Base-by-base conservation (phyloP, 2,113 vertebrate species). In the Sylvicapra grimmia region DNA sequence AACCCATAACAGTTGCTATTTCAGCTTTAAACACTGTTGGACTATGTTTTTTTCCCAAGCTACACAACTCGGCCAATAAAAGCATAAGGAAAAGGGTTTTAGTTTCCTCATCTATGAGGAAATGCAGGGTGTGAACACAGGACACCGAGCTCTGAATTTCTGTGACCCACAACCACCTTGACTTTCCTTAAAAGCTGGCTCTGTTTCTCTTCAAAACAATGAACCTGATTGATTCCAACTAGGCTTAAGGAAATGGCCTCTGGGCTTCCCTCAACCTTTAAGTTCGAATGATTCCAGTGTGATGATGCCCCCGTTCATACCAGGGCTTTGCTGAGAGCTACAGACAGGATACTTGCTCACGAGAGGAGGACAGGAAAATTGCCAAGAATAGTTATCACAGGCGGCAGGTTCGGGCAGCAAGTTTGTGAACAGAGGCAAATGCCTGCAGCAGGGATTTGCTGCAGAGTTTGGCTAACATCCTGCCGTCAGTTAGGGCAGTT, bases 341-440 rank as follows among this genome's bases (percentile, higher is more conserved):
- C 1, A 1, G 9, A 4, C 14, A 7, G 6, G 10, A 4, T 9
- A 61, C 19, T 82, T 47, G 53, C 21, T 58, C 13, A 0, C 0
- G 15, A 91, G 54, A 51, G 1, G 4, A 68, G 61, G 27, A 13
- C 21, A 29, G 59, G 36, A 11, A 44, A 54, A 23, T 25, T 36
- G 23, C 47, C 31, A 16, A 8, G 54, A 29, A 44, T 3, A 14
- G 3, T 6, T 8, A 5, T 25, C 21, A 7, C 14, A 18, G 5
- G 29, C 0, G 23, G 31, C 21, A 58, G 31, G 47, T 65, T 25
- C 18, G 14, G 14, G 36, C n/a, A 49, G 47, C 7, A 8, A 49
- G 56, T 63, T 23, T 16, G 54, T 58, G 58, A 23, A 79, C 36
- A 6, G 44, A 33, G 7, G 12, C n/a, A 58, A 36, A 83, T 0